A percentile compares a stretch with the other conserved stretches of the same genome.
These are phyloP conservation scores for Genyomyrus donnyi DNA, from an alignment of 2,113 vertebrate genomes.

Conservation along the genomic window DNA sequence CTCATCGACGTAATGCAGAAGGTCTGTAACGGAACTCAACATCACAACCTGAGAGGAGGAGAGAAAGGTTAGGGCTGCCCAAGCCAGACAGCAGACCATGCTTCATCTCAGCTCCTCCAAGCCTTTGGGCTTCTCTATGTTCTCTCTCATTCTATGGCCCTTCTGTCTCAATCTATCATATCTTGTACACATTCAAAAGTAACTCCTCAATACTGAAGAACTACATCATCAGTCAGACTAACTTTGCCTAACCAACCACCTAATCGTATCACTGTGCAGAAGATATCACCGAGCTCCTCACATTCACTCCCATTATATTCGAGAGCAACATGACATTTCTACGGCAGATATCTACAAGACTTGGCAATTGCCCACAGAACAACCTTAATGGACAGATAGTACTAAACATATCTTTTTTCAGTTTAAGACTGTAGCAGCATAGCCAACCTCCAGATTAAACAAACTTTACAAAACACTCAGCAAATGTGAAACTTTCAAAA, in stretches of 20 bases:
- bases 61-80: slow-evolving; percentile 18
- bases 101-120: background rate
- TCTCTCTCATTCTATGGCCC: background rate
- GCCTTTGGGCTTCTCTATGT: background rate
- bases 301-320: background rate
- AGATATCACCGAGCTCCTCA: background rate
- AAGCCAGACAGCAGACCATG: slow-evolving; percentile 25
- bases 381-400: background rate
- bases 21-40: slow-evolving; percentile 93
- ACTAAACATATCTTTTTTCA: background rate
- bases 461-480: background rate
- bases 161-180: background rate
- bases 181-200: background rate
- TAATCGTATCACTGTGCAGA: background rate
- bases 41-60: slow-evolving; percentile 77
- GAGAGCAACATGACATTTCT: background rate
- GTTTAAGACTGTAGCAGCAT: background rate
- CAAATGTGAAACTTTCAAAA: background rate
- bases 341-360: background rate
- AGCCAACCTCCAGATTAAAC: background rate
- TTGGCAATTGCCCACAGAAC: background rate
- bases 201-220: background rate
- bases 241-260: background rate
- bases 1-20: slow-evolving; percentile 85
- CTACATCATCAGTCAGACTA: background rate